phyloP scores from a whole-genome alignment of 92 coral and sea anemone species.

The Epizoanthus scotinus region DNA sequence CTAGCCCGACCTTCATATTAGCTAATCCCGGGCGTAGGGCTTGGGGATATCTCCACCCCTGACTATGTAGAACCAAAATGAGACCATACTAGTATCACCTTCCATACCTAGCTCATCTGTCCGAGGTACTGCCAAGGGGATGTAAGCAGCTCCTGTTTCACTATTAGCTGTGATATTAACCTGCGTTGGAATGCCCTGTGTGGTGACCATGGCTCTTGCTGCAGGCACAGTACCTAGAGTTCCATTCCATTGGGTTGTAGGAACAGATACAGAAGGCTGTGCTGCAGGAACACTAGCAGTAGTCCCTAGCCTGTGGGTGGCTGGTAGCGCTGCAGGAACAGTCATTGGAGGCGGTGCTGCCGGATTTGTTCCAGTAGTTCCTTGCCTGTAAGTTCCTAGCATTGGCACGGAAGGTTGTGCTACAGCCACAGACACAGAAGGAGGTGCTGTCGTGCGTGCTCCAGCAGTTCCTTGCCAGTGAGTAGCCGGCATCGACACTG shows the following conservation, averaged over 20 bases:
- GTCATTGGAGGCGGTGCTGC: too few relatives aligned
- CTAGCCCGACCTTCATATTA: too few relatives aligned
- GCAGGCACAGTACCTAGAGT: too few relatives aligned
- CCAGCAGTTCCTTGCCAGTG: not conserved
- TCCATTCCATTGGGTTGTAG: slow-evolving; percentile 25
- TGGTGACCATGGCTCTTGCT: not conserved
- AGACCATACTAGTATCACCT: not conserved
- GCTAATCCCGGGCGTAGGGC: too few relatives aligned
- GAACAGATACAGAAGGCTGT: slow-evolving; percentile 9
- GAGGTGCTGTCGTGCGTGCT: not conserved
- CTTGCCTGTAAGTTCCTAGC: too few relatives aligned
- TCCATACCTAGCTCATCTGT: not conserved
- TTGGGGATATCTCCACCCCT: too few relatives aligned
- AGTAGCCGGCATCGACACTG: not conserved
- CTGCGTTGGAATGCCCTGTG: not conserved
- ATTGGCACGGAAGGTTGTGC: too few relatives aligned
- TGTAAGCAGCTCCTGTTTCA: not conserved
- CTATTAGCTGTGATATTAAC: not conserved
- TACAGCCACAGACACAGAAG: slow-evolving; percentile 31
- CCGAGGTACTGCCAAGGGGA: not conserved
- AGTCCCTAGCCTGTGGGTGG: not conserved
- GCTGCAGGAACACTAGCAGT: not conserved
- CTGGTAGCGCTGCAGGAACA: not conserved
- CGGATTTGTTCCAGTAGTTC: too few relatives aligned
- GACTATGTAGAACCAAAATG: not conserved